These are phyloP conservation scores for Blastobasis adustella DNA, from an alignment of 2,888 invertebrate species.

Conservation along the genomic window DNA sequence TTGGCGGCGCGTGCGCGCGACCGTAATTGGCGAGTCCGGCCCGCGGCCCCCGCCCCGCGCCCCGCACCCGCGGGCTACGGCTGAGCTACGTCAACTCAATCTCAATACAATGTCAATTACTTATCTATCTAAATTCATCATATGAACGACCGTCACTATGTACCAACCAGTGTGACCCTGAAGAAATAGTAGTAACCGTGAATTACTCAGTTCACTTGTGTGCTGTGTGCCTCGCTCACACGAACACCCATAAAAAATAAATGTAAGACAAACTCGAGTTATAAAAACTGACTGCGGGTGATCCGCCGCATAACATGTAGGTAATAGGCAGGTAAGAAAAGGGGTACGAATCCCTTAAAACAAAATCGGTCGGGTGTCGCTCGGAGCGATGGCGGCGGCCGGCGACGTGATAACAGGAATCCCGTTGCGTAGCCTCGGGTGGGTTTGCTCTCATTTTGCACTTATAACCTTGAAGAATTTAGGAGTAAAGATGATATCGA, in stretches of 20 bases:
- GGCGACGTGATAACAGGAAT: slow-evolving; percentile 67
- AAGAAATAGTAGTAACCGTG: no score
- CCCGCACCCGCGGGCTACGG: slow-evolving; percentile 35
- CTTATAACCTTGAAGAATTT: slow-evolving; percentile 25
- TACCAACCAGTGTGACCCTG: no score
- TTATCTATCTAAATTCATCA: no score
- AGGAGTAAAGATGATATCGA: slow-evolving; percentile 27
- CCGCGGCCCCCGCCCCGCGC: slow-evolving; percentile 24
- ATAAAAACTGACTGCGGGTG: not conserved
- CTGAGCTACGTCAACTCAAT: no score
- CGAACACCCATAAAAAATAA: no score
- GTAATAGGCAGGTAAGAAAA: slow-evolving; percentile 55
- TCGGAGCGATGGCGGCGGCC: slow-evolving; percentile 50
- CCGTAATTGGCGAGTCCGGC: slow-evolving; percentile 47
- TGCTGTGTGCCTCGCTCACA: no score
- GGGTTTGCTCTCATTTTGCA: slow-evolving; percentile 22
- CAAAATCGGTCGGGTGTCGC: slow-evolving; percentile 54
- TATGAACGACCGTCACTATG: no score
- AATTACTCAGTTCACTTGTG: no score
- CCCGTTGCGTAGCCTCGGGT: slow-evolving; percentile 66
- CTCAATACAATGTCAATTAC: no score
- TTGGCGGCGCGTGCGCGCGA: slow-evolving; percentile 68
- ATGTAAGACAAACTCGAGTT: no score
- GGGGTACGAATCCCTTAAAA: slow-evolving; percentile 47
- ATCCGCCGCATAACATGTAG: not conserved